Percentiles rank a stretch among this genome's conserved stretches.
These are phyloP conservation scores for Sebastes itinus DNA, from an alignment of 2,797 vertebrate genomes.

Conservation along the genomic window DNA sequence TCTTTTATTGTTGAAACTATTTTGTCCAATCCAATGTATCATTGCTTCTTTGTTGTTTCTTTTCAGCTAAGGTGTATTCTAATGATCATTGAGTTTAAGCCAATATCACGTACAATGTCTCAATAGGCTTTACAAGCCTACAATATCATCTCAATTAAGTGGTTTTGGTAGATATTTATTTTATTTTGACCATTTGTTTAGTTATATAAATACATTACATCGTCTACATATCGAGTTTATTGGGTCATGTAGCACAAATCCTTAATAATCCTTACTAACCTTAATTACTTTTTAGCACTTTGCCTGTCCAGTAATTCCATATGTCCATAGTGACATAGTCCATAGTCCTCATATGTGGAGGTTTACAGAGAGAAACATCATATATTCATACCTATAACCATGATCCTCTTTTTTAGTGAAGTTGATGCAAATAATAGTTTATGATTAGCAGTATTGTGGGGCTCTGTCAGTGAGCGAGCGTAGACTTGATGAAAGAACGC, in stretches of 20 bases:
- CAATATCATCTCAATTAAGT: not conserved
- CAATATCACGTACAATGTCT: not conserved
- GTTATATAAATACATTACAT: not conserved
- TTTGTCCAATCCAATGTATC: not conserved
- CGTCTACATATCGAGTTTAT: not conserved
- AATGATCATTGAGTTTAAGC: not conserved
- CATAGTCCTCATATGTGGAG: not conserved
- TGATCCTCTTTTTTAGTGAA: not conserved
- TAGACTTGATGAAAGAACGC: conserved; percentile 73
- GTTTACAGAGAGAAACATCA: not conserved
- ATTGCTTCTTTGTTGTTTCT: not conserved
- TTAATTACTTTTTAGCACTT: not conserved
- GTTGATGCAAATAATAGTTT: not conserved
- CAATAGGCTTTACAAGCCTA: not conserved
- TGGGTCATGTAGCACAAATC: not conserved
- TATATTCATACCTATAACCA: not conserved
- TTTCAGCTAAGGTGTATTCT: not conserved
- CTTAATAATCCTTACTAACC: not conserved
- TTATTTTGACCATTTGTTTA: not conserved
- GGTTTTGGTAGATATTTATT: not conserved
- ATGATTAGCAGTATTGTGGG: not conserved
- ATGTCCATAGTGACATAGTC: not conserved
- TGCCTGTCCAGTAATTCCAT: not conserved
- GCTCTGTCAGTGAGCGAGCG: conserved; percentile 49
- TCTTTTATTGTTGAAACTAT: not conserved